Percentiles rank a stretch among this genome's conserved stretches.
These are phyloP conservation scores for Dromococcyx pavoninus DNA, from an alignment of 2,797 vertebrate genomes.

Conservation along the genomic window DNA sequence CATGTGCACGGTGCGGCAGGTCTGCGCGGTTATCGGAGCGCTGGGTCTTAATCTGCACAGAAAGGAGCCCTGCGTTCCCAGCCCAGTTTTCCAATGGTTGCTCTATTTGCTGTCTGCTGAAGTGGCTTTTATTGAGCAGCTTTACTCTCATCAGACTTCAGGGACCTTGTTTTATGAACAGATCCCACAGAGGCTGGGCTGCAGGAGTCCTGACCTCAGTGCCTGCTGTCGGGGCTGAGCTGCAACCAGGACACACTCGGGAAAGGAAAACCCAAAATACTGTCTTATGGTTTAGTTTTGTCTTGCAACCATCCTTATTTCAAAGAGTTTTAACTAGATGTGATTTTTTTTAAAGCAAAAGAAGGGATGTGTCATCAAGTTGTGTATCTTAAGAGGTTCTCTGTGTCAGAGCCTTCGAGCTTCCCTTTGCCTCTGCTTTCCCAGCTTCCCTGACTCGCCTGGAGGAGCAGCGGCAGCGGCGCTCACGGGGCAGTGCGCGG, in stretches of 20 bases:
- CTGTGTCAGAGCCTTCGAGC: background rate
- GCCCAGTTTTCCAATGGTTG: background rate
- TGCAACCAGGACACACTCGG: background rate
- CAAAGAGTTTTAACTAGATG: background rate
- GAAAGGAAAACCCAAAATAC: background rate
- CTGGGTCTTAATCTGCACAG: background rate
- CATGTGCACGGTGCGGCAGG: background rate
- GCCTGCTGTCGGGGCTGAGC: background rate
- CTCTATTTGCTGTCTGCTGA: background rate
- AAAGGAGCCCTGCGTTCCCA: background rate
- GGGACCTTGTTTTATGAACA: conserved; percentile 41
- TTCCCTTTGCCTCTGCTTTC: background rate
- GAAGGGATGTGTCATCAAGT: background rate
- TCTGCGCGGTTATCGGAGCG: background rate
- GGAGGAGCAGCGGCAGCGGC: background rate
- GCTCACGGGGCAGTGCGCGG: background rate
- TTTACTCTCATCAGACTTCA: conserved; percentile 9
- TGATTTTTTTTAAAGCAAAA: conserved; percentile 9
- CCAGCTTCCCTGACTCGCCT: background rate
- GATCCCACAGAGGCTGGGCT: conserved; percentile 1
- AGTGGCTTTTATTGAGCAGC: conserved; percentile 22
- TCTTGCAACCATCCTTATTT: background rate
- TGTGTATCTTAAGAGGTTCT: background rate
- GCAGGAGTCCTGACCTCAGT: background rate
- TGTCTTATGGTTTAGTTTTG: background rate